A percentile compares a stretch with the other conserved stretches of the same genome.
phyloP scores from a whole-genome alignment of 1,140 invertebrate genomes.

The Lycorma delicatula region DNA sequence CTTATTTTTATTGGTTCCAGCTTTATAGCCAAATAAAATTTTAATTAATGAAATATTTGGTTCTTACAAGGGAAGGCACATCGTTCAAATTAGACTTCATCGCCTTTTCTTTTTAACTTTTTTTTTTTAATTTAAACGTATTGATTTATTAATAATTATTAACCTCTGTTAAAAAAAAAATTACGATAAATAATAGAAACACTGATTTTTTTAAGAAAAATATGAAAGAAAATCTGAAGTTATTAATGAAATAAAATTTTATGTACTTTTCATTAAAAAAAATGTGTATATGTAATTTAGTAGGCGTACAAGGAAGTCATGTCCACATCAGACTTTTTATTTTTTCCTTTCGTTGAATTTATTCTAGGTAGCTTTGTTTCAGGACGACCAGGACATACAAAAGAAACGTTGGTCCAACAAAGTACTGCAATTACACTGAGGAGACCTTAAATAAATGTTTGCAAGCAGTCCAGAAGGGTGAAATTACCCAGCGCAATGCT shows the following conservation, averaged over 20 bases:
- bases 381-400: constrained; percentile 16
- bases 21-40: no score
- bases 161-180: background rate
- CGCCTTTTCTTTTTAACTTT: no score
- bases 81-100: no score
- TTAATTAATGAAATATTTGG: no score
- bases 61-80: no score
- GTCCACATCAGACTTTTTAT: constrained; percentile 1
- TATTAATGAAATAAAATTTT: constrained; percentile 1
- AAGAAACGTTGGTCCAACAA: constrained; percentile 11
- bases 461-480: constrained; percentile 2
- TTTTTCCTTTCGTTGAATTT: background rate
- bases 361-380: constrained; percentile 7
- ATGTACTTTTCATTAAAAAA: background rate
- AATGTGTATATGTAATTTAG: background rate
- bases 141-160: background rate
- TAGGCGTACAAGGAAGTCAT: background rate
- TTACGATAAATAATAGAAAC: background rate
- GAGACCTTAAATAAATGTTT: constrained; percentile 8
- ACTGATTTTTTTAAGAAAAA: background rate
- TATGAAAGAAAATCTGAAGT: background rate
- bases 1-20: no score
- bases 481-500: constrained; percentile 17
- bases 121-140: no score
- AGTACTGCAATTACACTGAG: constrained; percentile 15